Evolutionary conservation across 2,888 invertebrate species (phyloP), one percentile per base, ranked within the genome.

Genomic region (Disparrhopalites patrizii): DNA sequence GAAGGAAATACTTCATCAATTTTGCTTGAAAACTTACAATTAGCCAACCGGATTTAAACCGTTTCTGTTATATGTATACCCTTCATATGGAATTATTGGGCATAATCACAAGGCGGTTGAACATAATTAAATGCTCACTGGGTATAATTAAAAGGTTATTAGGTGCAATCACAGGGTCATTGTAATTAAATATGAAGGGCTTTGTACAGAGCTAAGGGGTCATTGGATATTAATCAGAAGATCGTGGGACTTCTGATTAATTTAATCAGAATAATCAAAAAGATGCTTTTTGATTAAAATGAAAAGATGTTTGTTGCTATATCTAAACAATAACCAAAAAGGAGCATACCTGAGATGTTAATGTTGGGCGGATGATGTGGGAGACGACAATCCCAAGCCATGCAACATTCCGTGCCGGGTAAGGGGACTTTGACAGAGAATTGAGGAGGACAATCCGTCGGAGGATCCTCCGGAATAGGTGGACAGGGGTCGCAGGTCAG

Each of bases 401-500:
- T 85, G 79, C 93, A 93, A 77, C 93, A 93, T 68, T 91, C 89
- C 73, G 93, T 91, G 62, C 87, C 88, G 3, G 86, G 85, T 68
- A 85, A 83, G 2, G 84, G 81, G 0, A 91, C 83, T 5, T 84
- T 82, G 18, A 88, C 88, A 73, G 85, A 81, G 57, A 85, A 81
- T 0, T 86, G 84, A 3, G 75, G 71, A 5, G 87, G 85, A 77
- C 93, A 94, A 62, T 83, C 84, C 31, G 86, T 81, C 0, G 93
- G 93, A 0, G 93, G 93, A 30, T 86, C 76, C 0, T 88, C 86
- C 0, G 90, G 82, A 0, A 93, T 85, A 0, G 89, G 88, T 1
- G 88, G 85, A 80, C 94, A 94, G 38, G 87, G 86, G 72, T 89
- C 87, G 76, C 94, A 94, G 69, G 91, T 89, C 20, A 94, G 83